Conservation (phyloP, 2,797 vertebrate genomes). For the Chiloscyllium punctatum region DNA sequence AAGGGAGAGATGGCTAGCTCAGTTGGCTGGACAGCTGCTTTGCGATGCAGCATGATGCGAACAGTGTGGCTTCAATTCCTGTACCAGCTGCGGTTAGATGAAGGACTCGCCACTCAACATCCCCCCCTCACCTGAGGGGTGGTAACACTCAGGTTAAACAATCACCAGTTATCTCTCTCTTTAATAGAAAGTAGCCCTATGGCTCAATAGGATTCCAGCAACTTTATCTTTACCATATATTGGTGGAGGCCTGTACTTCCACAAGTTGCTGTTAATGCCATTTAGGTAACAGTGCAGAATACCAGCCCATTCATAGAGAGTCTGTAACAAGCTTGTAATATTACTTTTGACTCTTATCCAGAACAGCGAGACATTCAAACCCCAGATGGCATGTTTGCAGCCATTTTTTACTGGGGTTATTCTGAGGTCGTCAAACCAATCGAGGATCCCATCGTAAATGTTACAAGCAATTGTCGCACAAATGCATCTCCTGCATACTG, state of each 20-base stretch:
- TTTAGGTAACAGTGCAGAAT: not conserved
- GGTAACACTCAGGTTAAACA: no score
- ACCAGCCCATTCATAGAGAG: not conserved
- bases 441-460: not conserved
- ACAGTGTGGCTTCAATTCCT: no score
- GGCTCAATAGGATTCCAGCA: no score
- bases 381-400: not conserved
- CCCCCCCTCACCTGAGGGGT: no score
- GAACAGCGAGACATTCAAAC: not conserved
- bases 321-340: not conserved
- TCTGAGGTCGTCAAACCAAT: not conserved
- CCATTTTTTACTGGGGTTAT: not conserved
- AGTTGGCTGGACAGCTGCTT: no score
- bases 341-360: not conserved
- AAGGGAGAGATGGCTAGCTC: no score
- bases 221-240: not conserved
- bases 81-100: no score
- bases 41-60: no score
- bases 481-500: not conserved
- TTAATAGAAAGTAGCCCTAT: no score
- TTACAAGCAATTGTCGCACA: not conserved
- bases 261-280: not conserved
- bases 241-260: not conserved
- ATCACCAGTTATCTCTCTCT: no score
- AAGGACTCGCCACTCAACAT: no score